Conservation (phyloP, 2,888 invertebrate genomes). For the Caenorhabditis sp. region DNA sequence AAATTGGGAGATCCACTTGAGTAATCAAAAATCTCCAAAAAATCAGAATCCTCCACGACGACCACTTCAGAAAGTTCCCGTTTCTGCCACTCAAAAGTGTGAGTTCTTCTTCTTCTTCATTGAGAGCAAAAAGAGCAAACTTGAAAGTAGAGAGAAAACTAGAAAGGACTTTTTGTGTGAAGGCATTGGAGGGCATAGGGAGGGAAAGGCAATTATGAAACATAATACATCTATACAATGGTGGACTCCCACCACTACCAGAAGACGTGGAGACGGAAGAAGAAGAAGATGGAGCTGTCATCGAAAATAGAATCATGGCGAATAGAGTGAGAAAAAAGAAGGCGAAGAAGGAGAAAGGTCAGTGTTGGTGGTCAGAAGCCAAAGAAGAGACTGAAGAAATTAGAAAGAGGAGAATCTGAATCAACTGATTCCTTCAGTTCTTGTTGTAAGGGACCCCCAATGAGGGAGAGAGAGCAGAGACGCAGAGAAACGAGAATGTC, state of each 20-base stretch:
- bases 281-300: conserved; percentile 42
- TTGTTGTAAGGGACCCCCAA: not conserved
- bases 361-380: conserved; percentile 35
- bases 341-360: too few relatives aligned
- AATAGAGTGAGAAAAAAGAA: conserved; percentile 16
- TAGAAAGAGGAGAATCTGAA: conserved; percentile 32
- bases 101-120: not conserved
- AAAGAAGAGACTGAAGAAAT: conserved; percentile 36
- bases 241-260: not conserved
- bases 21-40: conserved; percentile 18
- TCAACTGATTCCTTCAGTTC: conserved; percentile 62
- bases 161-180: not conserved
- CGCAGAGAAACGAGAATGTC: conserved; percentile 6
- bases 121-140: not conserved
- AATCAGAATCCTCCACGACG: not conserved
- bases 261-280: not conserved
- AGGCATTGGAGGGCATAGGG: conserved; percentile 6
- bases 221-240: conserved; percentile 61
- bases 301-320: conserved; percentile 50
- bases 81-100: conserved; percentile 16
- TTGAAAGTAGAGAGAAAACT: not conserved
- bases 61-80: not conserved
- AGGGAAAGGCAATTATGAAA: conserved; percentile 59
- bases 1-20: conserved; percentile 11
- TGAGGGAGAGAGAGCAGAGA: conserved; percentile 14